Evolutionary conservation across 2,797 vertebrate species (phyloP).

Genomic region (Synanceia verrucosa): DNA sequence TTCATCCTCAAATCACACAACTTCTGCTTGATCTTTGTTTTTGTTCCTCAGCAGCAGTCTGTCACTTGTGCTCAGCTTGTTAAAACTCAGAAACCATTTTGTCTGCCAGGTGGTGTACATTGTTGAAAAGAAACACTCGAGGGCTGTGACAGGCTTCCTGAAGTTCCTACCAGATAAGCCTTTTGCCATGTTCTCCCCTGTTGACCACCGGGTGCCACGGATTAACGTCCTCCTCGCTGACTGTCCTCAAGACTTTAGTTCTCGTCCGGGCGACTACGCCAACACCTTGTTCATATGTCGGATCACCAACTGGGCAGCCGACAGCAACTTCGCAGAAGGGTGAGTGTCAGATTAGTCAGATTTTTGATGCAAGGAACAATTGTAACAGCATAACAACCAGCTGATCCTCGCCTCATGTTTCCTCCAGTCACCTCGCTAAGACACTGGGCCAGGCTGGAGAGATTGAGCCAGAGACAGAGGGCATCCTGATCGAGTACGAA

Average conservation of each 20-base stretch:
- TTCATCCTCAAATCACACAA: not conserved
- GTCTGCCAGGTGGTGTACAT: conserved; percentile 91
- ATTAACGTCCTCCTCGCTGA: conserved; percentile 89
- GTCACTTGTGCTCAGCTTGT: not conserved
- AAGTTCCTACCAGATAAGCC: conserved; percentile 91
- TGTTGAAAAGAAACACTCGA: conserved; percentile 93
- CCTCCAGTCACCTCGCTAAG: conserved; percentile 87
- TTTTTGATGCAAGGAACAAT: not conserved
- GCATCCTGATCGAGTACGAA: conserved; percentile 92
- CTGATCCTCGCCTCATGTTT: not conserved
- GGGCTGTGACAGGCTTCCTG: conserved; percentile 92
- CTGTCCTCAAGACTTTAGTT: conserved; percentile 89
- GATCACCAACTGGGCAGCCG: conserved; percentile 90
- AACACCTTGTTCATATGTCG: conserved; percentile 92
- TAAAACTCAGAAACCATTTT: not conserved
- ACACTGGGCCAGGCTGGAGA: conserved; percentile 95
- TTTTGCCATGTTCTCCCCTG: conserved; percentile 93
- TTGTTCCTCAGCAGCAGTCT: not conserved
- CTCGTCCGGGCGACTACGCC: conserved; percentile 86
- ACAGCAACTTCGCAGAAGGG: conserved; percentile 95
- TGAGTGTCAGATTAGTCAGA: conserved; percentile 71
- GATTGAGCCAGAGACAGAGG: conserved; percentile 97
- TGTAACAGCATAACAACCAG: not conserved
- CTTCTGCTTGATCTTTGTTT: not conserved
- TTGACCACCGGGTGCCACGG: conserved; percentile 94